Evolutionary conservation across 2,888 invertebrate genomes (phyloP), one percentile per base, ranked within the genome.

Genomic region (Dioctria linearis): DNA sequence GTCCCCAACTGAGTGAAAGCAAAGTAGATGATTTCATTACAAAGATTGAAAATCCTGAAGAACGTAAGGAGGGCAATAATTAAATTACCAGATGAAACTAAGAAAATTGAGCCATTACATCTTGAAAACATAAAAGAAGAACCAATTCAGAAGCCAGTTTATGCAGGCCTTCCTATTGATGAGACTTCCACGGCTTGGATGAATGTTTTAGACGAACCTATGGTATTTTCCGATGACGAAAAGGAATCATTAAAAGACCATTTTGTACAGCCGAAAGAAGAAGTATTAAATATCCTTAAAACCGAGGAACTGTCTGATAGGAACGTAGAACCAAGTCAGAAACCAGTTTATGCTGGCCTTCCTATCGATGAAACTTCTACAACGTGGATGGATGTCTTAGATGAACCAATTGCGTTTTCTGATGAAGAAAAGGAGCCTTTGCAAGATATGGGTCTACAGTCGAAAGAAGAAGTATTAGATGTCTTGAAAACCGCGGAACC

Each of bases 191-290:
- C 84, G 66, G 81, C 85, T 3, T 88, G 88, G 86, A 86, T 90
- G 86, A 84, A 86, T 78, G 86, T 86, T 8, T 69, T 88, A 54
- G 89, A 89, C 78, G 88, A 89, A 78, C 87, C 87, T n/a, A 86
- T 88, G 82, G 84, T 84, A 4, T 85, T 89, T 63, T 86, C 88
- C 2, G 88, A 87, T 46, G 87, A 88, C n/a, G 87, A 87, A 73
- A 83, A 59, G n/a, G 39, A 69, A 63, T 25, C 40, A 42, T 4
- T 59, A 3, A 11, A 63, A 46, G 9, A 46, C 25, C 63, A 8
- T 54, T 4, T 6, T 39, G 4, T 46, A 5, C 40, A 25, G 43
- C 43, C n/a, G 37, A 25, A 54, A 11, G 25, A n/a, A 43, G 66
- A 46, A 69, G 71, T 51, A 46, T 5, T n/a, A 40, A 3, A 65